Evolutionary conservation across 1,140 invertebrate genomes (phyloP).

Genomic region (Pogonognathellus flavescens): DNA sequence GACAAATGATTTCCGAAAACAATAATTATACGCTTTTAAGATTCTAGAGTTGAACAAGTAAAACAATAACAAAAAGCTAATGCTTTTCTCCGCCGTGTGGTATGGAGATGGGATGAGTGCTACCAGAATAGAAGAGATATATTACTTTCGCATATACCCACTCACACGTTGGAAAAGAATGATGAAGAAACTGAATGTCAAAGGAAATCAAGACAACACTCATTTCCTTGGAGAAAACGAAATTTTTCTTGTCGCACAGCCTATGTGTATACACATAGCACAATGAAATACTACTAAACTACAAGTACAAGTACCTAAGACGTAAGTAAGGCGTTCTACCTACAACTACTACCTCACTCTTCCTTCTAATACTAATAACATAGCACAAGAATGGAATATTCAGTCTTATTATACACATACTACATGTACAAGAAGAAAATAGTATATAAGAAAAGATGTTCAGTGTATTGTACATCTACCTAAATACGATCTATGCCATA

Average conservation of each 20-base stretch:
- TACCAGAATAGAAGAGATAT: background rate
- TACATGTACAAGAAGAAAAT: background rate
- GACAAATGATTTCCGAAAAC: constrained; percentile 45
- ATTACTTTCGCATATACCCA: too few species aligned
- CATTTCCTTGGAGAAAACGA: constrained; percentile 48
- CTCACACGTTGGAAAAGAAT: background rate
- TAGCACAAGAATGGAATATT: too few species aligned
- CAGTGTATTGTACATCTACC: background rate
- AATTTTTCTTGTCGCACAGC: constrained; percentile 24
- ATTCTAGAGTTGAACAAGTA: constrained; percentile 22
- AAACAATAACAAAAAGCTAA: constrained; percentile 43
- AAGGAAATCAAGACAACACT: constrained; percentile 42
- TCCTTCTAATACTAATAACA: too few species aligned
- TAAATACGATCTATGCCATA: background rate
- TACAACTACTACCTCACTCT: too few species aligned
- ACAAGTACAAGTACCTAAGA: background rate
- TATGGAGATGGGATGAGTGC: background rate
- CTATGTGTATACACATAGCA: background rate
- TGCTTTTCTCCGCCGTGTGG: constrained; percentile 15
- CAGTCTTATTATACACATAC: too few species aligned
- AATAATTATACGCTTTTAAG: constrained; percentile 29
- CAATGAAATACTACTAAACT: background rate
- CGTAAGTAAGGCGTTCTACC: too few species aligned
- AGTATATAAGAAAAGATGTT: background rate
- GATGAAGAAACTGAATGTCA: constrained; percentile 31